phyloP scores from a whole-genome alignment of 2,797 vertebrate genomes.

The Schizopygopsis pylzovi region DNA sequence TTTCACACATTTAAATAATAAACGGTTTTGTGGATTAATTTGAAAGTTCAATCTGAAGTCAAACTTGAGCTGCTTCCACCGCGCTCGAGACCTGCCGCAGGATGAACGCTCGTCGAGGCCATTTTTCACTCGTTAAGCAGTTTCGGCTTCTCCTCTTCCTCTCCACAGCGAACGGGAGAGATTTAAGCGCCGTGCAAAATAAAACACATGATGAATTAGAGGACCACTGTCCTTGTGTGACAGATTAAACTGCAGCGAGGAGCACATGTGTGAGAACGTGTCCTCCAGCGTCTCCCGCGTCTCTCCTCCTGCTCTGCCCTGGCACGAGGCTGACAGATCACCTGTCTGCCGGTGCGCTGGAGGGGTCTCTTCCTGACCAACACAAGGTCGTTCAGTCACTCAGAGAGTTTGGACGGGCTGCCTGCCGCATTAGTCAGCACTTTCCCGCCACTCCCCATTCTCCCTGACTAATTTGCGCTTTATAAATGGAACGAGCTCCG shows the following conservation, averaged over 20 bases:
- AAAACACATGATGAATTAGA: constrained; percentile 67
- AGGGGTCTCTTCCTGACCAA: constrained; percentile 68
- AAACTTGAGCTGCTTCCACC: constrained; percentile 29
- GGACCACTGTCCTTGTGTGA: constrained; percentile 65
- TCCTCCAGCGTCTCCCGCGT: constrained; percentile 68
- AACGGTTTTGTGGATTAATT: constrained; percentile 41
- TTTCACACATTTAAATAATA: constrained; percentile 45
- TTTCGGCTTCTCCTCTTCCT: constrained; percentile 38
- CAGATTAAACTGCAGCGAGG: constrained; percentile 69
- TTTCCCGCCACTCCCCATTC: constrained; percentile 60
- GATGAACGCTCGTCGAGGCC: constrained; percentile 55
- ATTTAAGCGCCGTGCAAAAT: constrained; percentile 64
- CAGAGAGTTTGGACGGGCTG: constrained; percentile 72
- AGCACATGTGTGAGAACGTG: constrained; percentile 59
- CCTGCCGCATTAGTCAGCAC: constrained; percentile 75
- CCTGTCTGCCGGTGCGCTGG: constrained; percentile 74
- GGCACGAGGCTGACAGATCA: constrained; percentile 77
- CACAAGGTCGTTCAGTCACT: constrained; percentile 79
- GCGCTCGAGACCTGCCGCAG: constrained; percentile 51
- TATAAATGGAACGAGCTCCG: constrained; percentile 54
- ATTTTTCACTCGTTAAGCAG: constrained; percentile 63
- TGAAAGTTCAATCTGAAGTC: constrained; percentile 47
- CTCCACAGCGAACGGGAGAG: constrained; percentile 54
- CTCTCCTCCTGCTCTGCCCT: constrained; percentile 64
- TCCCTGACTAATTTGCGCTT: constrained; percentile 51